A percentile compares a stretch with the other conserved stretches of the same genome.
These are phyloP conservation scores for Conomelus anceps DNA, from an alignment of 2,888 invertebrate species.

Conservation along the genomic window DNA sequence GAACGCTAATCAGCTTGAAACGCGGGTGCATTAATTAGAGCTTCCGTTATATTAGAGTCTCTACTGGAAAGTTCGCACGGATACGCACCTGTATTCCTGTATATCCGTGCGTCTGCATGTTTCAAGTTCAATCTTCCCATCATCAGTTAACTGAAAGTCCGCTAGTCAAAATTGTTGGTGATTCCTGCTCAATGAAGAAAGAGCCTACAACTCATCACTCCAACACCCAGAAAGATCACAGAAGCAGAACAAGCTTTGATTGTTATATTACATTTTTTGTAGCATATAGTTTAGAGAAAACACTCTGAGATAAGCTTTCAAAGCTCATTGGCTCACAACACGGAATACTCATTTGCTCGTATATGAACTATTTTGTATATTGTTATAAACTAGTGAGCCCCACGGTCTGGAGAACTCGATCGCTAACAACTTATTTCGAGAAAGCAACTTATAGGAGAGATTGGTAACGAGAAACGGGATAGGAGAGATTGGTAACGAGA, in stretches of 20 bases:
- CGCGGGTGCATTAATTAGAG: background rate
- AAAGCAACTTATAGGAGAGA: too few relatives aligned
- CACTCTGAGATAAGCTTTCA: too few relatives aligned
- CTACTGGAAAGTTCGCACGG: background rate
- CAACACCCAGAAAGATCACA: background rate
- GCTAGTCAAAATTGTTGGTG: background rate
- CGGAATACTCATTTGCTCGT: too few relatives aligned
- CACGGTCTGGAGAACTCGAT: too few relatives aligned
- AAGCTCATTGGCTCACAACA: too few relatives aligned
- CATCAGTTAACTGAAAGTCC: background rate
- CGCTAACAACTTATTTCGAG: too few relatives aligned
- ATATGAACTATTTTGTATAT: too few relatives aligned
- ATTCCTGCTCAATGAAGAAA: background rate
- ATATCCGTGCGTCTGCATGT: background rate
- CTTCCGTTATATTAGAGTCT: background rate
- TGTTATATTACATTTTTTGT: background rate
- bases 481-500: too few relatives aligned
- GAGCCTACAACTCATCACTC: background rate
- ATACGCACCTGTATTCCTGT: background rate
- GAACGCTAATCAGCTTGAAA: background rate
- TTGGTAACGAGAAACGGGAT: too few relatives aligned
- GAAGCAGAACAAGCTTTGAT: background rate
- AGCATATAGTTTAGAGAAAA: background rate
- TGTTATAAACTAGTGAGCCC: too few relatives aligned
- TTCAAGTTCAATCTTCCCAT: background rate